A percentile compares a stretch with the other conserved stretches of the same genome.
phyloP scores from a whole-genome alignment of 2,797 vertebrate species.

The Gobio occitaniae region DNA sequence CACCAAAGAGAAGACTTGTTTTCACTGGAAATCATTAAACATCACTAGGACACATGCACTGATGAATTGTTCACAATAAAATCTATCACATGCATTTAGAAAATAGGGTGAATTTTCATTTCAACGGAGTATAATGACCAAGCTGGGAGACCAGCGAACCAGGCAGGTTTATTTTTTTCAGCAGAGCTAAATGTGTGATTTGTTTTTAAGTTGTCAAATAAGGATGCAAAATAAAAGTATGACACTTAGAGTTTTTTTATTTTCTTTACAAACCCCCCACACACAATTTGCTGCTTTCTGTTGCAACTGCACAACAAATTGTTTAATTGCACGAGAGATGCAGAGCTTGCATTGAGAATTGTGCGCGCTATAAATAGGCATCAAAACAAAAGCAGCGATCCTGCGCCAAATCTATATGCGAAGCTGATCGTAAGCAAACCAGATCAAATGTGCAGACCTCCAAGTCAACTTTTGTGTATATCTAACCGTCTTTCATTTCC shows the following conservation, averaged over 20 bases:
- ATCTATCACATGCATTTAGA: background rate
- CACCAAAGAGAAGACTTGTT: background rate
- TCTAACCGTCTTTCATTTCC: background rate
- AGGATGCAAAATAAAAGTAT: background rate
- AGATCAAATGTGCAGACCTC: background rate
- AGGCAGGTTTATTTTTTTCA: background rate
- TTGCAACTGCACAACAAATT: background rate
- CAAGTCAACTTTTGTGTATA: background rate
- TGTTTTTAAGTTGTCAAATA: background rate
- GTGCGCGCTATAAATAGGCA: constrained; percentile 48
- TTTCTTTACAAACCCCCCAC: background rate
- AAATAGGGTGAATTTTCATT: background rate
- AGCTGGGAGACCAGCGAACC: background rate
- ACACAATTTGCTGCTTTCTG: background rate
- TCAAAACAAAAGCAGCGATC: constrained; percentile 54
- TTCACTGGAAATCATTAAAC: background rate
- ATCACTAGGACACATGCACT: background rate
- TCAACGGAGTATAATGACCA: background rate
- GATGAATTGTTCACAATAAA: background rate
- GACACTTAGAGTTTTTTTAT: background rate
- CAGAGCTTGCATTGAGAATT: background rate
- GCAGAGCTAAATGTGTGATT: background rate
- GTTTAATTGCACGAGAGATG: constrained; percentile 1
- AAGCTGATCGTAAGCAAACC: background rate
- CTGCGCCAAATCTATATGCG: constrained; percentile 28